Evolutionary conservation across 2,888 invertebrate genomes (phyloP).

Genomic region (Erynnis tages): DNA sequence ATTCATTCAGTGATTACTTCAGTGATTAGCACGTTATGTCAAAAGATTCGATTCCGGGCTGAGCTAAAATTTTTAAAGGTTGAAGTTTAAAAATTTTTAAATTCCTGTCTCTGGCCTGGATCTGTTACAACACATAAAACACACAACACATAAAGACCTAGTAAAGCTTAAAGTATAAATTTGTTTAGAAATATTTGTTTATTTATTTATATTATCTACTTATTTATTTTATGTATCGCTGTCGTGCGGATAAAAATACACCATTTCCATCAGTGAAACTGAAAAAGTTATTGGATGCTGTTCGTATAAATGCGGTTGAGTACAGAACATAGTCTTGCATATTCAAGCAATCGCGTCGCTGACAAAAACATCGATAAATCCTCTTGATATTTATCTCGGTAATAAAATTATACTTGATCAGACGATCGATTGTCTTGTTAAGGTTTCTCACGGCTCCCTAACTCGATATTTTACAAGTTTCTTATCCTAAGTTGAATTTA

Average conservation of each 20-base stretch:
- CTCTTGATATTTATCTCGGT: slow-evolving; percentile 18
- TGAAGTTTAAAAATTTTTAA: too few relatives aligned
- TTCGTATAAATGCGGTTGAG: background rate
- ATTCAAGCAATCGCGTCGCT: slow-evolving; percentile 1
- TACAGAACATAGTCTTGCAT: slow-evolving; percentile 10
- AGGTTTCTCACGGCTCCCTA: slow-evolving; percentile 17
- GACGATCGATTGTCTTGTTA: slow-evolving; percentile 24
- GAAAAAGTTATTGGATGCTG: slow-evolving; percentile 5
- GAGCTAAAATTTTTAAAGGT: too few relatives aligned
- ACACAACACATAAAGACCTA: too few relatives aligned
- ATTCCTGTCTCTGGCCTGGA: too few relatives aligned
- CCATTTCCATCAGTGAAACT: background rate
- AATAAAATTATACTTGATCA: slow-evolving; percentile 23
- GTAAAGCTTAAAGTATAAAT: too few relatives aligned
- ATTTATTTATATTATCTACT: too few relatives aligned
- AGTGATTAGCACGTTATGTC: too few relatives aligned
- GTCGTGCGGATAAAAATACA: background rate
- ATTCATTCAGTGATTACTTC: too few relatives aligned
- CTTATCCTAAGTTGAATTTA: slow-evolving; percentile 7
- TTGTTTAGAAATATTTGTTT: too few relatives aligned
- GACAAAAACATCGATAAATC: slow-evolving; percentile 18
- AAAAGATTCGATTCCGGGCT: too few relatives aligned
- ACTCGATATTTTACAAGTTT: slow-evolving; percentile 21
- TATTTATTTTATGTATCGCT: background rate
- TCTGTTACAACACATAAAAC: too few relatives aligned